Evolutionary conservation across 1,140 invertebrate species (phyloP).

Genomic region (Trypoxylus dichotomus): DNA sequence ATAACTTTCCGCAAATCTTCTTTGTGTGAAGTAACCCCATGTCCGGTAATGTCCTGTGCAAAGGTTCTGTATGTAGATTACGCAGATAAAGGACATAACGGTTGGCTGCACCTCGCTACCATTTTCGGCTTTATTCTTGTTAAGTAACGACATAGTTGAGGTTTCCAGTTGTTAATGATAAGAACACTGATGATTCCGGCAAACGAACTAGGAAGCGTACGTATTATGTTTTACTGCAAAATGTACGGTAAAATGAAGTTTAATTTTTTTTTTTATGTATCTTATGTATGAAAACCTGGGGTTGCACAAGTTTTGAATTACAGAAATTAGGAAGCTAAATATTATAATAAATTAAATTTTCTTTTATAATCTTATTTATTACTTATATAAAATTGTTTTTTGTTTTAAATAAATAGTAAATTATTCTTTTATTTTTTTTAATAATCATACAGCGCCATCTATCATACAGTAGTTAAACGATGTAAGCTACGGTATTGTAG

Average conservation of each 20-base stretch:
- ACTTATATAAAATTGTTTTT: background rate
- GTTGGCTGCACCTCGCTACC: constrained; percentile 46
- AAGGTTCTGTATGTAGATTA: constrained; percentile 47
- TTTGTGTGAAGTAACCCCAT: constrained; percentile 24
- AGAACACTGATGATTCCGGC: constrained; percentile 34
- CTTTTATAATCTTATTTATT: background rate
- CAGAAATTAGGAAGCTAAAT: too few relatives aligned
- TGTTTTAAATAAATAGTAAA: background rate
- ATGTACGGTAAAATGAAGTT: background rate
- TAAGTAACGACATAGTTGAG: constrained; percentile 52
- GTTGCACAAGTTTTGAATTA: too few relatives aligned
- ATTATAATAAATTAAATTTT: background rate
- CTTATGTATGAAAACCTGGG: too few relatives aligned
- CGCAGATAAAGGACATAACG: constrained; percentile 50
- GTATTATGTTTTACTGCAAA: background rate
- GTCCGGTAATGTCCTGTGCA: constrained; percentile 39
- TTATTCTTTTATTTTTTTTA: background rate
- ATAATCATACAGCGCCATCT: background rate
- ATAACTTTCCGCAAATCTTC: constrained; percentile 29
- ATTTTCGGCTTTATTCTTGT: constrained; percentile 47
- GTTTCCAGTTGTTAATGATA: constrained; percentile 50
- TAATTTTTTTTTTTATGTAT: background rate
- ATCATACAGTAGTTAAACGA: background rate
- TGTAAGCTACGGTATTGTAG: background rate
- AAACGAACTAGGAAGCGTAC: background rate